Evolutionary conservation across 2,797 vertebrate genomes (phyloP).

Genomic region (Chaetophractus vellerosus): DNA sequence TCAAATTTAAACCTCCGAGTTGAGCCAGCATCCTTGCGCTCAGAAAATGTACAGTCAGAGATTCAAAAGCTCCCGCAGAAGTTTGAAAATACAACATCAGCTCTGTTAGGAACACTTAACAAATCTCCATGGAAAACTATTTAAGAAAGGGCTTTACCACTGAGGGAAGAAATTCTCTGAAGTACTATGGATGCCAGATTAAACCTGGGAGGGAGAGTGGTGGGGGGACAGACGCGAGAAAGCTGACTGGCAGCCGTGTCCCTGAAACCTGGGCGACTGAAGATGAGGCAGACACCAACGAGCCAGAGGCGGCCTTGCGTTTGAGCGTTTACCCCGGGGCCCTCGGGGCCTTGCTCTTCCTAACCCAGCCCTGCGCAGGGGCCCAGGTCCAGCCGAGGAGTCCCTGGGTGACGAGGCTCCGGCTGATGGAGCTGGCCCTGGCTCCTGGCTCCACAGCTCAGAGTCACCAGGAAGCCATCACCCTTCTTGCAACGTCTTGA

Average conservation of each 20-base stretch:
- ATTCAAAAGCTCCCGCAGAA: background rate
- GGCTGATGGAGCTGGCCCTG: background rate
- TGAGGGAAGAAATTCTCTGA: background rate
- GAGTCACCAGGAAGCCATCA: background rate
- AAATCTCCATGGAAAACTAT: background rate
- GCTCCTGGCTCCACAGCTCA: background rate
- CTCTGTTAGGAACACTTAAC: background rate
- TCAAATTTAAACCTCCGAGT: conserved; percentile 52
- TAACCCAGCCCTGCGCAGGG: background rate
- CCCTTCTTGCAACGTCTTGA: background rate
- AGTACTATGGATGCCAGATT: background rate
- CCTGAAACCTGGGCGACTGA: background rate
- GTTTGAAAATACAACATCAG: conserved; percentile 3
- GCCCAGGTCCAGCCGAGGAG: accelerated
- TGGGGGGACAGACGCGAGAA: background rate
- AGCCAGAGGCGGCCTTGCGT: too few relatives aligned
- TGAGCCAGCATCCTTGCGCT: background rate
- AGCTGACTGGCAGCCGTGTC: background rate
- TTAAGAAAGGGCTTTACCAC: background rate
- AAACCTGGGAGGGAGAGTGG: background rate
- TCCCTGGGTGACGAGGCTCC: background rate
- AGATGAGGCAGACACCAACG: background rate
- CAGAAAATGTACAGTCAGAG: conserved; percentile 47
- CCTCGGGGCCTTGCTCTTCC: background rate
- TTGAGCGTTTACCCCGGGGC: too few relatives aligned